Conservation (phyloP, 2,797 vertebrate species). For the Anniella stebbinsi region DNA sequence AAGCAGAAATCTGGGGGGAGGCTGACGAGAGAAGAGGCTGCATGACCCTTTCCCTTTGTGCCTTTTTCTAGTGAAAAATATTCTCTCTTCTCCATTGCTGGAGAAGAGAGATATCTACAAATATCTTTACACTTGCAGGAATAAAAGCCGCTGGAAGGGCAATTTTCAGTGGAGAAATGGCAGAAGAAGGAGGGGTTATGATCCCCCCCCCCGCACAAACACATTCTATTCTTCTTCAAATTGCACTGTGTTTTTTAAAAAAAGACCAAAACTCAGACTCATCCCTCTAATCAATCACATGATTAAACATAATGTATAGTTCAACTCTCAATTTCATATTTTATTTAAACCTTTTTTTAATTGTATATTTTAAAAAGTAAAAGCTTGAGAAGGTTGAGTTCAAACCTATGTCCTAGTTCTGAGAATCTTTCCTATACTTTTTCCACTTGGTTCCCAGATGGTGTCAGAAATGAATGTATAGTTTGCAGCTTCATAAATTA, state of each 20-base stretch:
- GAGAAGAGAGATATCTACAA: background rate
- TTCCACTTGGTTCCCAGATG: conserved; percentile 62
- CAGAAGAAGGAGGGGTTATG: background rate
- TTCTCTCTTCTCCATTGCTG: background rate
- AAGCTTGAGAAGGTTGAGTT: conserved; percentile 47
- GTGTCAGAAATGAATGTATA: conserved; percentile 76
- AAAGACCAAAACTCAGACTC: background rate
- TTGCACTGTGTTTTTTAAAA: background rate
- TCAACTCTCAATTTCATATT: conserved; percentile 7
- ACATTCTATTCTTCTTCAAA: background rate
- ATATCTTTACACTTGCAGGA: background rate
- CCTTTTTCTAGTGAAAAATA: background rate
- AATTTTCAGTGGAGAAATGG: background rate
- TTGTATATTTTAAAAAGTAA: background rate
- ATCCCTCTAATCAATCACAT: background rate
- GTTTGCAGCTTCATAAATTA: conserved; percentile 79
- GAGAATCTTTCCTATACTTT: conserved; percentile 56
- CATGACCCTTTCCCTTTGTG: background rate
- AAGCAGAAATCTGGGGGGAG: background rate
- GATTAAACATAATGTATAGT: background rate
- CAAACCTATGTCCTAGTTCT: conserved; percentile 39
- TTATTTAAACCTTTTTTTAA: background rate
- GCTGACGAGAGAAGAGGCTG: background rate
- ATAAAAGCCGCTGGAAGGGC: background rate
- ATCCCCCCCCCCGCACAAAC: background rate